Percentiles rank a stretch among this genome's conserved stretches.
phyloP scores from a whole-genome alignment of 2,888 invertebrate genomes.

The Sminthurinus aureus region DNA sequence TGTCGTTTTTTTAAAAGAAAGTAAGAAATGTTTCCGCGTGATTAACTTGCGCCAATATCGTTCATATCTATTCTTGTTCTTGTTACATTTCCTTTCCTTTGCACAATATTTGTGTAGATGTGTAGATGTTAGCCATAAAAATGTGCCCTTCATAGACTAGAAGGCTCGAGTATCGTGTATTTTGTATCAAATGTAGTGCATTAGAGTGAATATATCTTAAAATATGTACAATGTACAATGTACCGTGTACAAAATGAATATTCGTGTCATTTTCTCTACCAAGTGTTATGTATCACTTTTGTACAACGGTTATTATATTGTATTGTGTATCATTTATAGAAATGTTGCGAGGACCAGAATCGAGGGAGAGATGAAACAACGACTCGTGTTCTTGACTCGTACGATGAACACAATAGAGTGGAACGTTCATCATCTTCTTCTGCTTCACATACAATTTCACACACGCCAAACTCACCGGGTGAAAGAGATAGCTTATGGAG shows the following conservation, averaged over 20 bases:
- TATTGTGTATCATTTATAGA: conserved; percentile 12
- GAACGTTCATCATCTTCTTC: conserved; percentile 43
- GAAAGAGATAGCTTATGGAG: conserved; percentile 39
- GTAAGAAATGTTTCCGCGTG: neutral
- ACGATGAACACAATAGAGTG: conserved; percentile 38
- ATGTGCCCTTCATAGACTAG: neutral
- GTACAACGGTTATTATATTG: too few relatives aligned
- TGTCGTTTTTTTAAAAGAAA: neutral
- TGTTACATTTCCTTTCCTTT: too few relatives aligned
- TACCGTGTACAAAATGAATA: too few relatives aligned
- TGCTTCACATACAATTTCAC: conserved; percentile 38
- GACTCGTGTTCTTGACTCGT: conserved; percentile 25
- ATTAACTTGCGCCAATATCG: neutral
- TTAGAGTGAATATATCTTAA: too few relatives aligned
- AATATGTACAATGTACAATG: too few relatives aligned
- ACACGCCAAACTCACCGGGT: conserved; percentile 15
- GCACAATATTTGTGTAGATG: too few relatives aligned
- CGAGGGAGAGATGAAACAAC: conserved; percentile 27
- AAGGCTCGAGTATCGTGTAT: too few relatives aligned
- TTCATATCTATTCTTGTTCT: too few relatives aligned
- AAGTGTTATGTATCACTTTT: neutral
- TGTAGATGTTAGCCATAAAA: too few relatives aligned
- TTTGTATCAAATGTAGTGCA: too few relatives aligned
- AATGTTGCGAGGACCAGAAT: conserved; percentile 38
- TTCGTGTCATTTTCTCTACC: neutral